phyloP scores from a whole-genome alignment of 2,113 vertebrate species.

The Triplophysa rosa region DNA sequence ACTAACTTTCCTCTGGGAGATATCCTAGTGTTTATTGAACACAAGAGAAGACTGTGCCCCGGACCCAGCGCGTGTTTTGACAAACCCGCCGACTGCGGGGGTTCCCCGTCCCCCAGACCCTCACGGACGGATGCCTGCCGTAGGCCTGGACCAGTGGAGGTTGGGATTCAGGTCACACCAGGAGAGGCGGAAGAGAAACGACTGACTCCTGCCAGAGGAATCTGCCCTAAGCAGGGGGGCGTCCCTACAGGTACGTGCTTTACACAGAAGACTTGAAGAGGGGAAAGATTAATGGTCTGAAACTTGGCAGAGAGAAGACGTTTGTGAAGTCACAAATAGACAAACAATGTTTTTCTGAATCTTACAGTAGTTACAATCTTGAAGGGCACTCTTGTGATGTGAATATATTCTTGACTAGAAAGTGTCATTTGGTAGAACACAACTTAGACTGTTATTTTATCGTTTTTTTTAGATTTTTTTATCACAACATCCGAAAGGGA shows the following conservation, averaged over 20 bases:
- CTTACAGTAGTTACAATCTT: not conserved
- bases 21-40: constrained; percentile 99
- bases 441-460: no score
- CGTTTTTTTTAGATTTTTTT: no score
- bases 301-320: constrained; percentile 25
- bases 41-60: constrained; percentile 94
- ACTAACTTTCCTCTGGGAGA: constrained; percentile 98
- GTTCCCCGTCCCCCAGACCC: constrained; percentile 77
- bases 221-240: constrained; percentile 98
- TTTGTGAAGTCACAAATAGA: not conserved
- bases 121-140: constrained; percentile 83
- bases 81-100: constrained; percentile 86
- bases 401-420: no score
- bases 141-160: constrained; percentile 92
- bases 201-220: constrained; percentile 93
- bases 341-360: no score
- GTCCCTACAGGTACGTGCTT: constrained; percentile 79
- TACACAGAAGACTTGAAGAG: constrained; percentile 48
- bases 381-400: not conserved
- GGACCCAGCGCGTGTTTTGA: constrained; percentile 79
- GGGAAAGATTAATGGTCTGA: not conserved
- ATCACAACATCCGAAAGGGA: no score
- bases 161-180: constrained; percentile 96
- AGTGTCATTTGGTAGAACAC: no score
- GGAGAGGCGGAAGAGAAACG: constrained; percentile 85